Conservation (phyloP, 2,797 vertebrate species). For the Furcifer pardalis region DNA sequence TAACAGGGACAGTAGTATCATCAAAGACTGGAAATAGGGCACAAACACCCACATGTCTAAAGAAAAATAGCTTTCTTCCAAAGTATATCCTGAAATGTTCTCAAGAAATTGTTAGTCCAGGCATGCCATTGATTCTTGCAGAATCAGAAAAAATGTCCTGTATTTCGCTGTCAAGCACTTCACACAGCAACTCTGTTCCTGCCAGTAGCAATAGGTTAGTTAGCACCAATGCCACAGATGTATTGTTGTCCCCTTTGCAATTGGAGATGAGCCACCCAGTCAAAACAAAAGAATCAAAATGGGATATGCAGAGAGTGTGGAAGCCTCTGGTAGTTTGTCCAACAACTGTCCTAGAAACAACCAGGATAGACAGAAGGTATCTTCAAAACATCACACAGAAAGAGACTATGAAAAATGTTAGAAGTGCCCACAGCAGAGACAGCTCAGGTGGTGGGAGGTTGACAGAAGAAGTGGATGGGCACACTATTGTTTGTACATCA, state of each 20-base stretch:
- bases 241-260: slow-evolving; percentile 42
- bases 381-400: slow-evolving; percentile 19
- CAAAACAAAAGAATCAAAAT: slow-evolving; percentile 39
- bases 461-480: slow-evolving; percentile 10
- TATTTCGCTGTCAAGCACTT: slow-evolving; percentile 10
- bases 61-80: slow-evolving; percentile 80
- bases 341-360: slow-evolving; percentile 25
- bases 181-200: background rate
- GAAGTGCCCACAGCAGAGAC: slow-evolving; percentile 27
- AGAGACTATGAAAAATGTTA: slow-evolving; percentile 23
- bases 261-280: slow-evolving; percentile 40
- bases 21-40: background rate
- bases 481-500: slow-evolving; percentile 27
- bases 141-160: slow-evolving; percentile 16
- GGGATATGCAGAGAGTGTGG: slow-evolving; percentile 22
- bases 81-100: slow-evolving; percentile 93
- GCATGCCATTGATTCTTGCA: background rate
- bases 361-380: slow-evolving; percentile 9
- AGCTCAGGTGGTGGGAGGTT: slow-evolving; percentile 22
- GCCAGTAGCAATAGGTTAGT: background rate
- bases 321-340: slow-evolving; percentile 31
- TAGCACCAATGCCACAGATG: background rate
- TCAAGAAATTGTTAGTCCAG: slow-evolving; percentile 58
- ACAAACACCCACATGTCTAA: background rate
- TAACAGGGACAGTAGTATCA: slow-evolving; percentile 29